phyloP scores from a whole-genome alignment of 2,888 invertebrate species.

The Nemotelus pantherinus region DNA sequence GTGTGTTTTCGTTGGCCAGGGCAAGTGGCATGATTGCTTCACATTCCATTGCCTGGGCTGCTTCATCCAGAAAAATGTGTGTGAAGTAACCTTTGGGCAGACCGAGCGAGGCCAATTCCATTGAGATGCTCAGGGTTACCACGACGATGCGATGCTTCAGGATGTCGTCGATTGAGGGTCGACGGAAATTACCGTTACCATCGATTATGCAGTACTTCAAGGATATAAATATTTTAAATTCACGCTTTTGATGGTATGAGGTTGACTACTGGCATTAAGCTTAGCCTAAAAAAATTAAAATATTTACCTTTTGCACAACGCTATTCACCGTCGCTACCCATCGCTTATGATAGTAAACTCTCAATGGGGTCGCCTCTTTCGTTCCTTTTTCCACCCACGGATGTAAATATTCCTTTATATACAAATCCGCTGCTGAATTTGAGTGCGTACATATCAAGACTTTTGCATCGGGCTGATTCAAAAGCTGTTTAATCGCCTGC shows the following conservation, averaged over 20 bases:
- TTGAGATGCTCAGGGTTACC: constrained; percentile 81
- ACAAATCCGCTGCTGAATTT: constrained; percentile 86
- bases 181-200: constrained; percentile 71
- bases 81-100: constrained; percentile 74
- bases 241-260: not conserved
- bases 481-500: constrained; percentile 75
- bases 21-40: constrained; percentile 84
- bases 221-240: constrained; percentile 47
- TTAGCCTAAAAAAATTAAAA: not conserved
- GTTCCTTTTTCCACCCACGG: constrained; percentile 76
- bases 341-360: constrained; percentile 82
- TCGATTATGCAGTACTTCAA: constrained; percentile 79
- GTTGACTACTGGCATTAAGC: not conserved
- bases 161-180: constrained; percentile 78
- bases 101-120: constrained; percentile 75
- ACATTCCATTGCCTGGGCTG: constrained; percentile 87
- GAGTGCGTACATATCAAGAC: constrained; percentile 87
- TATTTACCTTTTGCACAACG: constrained; percentile 71
- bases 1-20: constrained; percentile 75
- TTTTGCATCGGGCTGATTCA: constrained; percentile 72
- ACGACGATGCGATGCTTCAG: constrained; percentile 77
- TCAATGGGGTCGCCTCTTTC: constrained; percentile 74
- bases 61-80: constrained; percentile 86
- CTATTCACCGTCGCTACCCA: constrained; percentile 82
- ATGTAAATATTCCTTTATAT: constrained; percentile 85